phyloP scores from a whole-genome alignment of 2,113 vertebrate species.

The Onychostoma macrolepis region DNA sequence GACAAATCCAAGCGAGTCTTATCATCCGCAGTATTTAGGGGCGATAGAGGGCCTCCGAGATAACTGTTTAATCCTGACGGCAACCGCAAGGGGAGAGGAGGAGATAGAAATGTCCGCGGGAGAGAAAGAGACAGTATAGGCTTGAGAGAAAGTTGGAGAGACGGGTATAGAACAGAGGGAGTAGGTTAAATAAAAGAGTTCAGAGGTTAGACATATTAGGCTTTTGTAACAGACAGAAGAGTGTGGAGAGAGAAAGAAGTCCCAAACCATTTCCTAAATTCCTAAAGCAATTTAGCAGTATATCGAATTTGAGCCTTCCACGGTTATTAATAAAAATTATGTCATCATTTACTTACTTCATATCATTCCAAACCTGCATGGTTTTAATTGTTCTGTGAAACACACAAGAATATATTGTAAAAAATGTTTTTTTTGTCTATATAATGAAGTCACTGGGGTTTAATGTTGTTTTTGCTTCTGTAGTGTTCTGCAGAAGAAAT shows the following conservation, averaged over 20 bases:
- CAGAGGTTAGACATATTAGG: slow-evolving; percentile 53
- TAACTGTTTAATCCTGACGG: slow-evolving; percentile 77
- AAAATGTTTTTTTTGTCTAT: neutral
- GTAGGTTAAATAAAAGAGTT: slow-evolving; percentile 33
- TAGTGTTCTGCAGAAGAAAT: neutral
- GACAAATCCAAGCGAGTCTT: slow-evolving; percentile 81
- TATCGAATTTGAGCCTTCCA: neutral
- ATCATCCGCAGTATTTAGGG: slow-evolving; percentile 77
- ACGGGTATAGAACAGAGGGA: slow-evolving; percentile 39
- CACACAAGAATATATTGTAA: neutral
- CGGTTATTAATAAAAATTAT: neutral
- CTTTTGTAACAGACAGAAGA: slow-evolving; percentile 55
- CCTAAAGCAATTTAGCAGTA: neutral
- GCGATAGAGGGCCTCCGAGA: slow-evolving; percentile 72
- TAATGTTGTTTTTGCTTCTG: neutral
- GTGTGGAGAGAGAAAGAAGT: slow-evolving; percentile 1
- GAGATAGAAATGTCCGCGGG: slow-evolving; percentile 6
- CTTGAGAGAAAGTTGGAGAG: slow-evolving; percentile 46
- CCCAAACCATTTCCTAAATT: neutral
- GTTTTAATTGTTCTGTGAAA: neutral
- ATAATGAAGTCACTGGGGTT: neutral
- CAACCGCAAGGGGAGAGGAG: slow-evolving; percentile 53
- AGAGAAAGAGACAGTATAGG: neutral
- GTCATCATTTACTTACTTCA: neutral
- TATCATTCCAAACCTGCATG: neutral